Evolutionary conservation across 2,888 invertebrate genomes (phyloP).

Genomic region (Phyllotreta striolata): DNA sequence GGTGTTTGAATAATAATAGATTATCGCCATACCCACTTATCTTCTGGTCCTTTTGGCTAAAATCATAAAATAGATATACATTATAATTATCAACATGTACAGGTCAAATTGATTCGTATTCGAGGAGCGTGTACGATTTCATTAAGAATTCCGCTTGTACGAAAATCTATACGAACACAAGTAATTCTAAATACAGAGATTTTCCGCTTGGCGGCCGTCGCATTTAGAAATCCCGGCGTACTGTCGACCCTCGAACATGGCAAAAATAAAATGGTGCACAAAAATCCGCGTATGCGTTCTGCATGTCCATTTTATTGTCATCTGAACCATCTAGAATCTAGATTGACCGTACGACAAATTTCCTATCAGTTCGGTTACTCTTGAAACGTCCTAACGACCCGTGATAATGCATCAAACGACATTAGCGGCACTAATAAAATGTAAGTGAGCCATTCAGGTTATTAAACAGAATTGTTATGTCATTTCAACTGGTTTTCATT

Average conservation of each 20-base stretch:
- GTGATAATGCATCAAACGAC: slow-evolving; percentile 19
- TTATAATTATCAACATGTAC: neutral
- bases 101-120: too few relatives aligned
- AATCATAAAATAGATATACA: neutral
- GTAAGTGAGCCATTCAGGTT: neutral
- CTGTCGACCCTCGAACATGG: slow-evolving; percentile 16
- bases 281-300: slow-evolving; percentile 19
- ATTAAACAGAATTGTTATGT: too few relatives aligned
- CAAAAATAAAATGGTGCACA: slow-evolving; percentile 6
- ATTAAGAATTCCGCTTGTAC: too few relatives aligned
- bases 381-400: neutral
- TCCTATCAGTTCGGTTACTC: slow-evolving; percentile 19
- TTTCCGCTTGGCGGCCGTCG: slow-evolving; percentile 3
- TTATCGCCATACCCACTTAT: too few relatives aligned
- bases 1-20: slow-evolving; percentile 1
- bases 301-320: slow-evolving; percentile 29
- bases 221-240: slow-evolving; percentile 17
- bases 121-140: too few relatives aligned
- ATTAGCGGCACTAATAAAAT: slow-evolving; percentile 1
- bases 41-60: neutral
- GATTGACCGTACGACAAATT: slow-evolving; percentile 24
- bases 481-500: too few relatives aligned
- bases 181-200: slow-evolving; percentile 3
- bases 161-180: neutral
- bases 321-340: slow-evolving; percentile 25